These are phyloP conservation scores for Synodontis membranacea DNA, from an alignment of 2,113 vertebrate species.

Conservation along the genomic window DNA sequence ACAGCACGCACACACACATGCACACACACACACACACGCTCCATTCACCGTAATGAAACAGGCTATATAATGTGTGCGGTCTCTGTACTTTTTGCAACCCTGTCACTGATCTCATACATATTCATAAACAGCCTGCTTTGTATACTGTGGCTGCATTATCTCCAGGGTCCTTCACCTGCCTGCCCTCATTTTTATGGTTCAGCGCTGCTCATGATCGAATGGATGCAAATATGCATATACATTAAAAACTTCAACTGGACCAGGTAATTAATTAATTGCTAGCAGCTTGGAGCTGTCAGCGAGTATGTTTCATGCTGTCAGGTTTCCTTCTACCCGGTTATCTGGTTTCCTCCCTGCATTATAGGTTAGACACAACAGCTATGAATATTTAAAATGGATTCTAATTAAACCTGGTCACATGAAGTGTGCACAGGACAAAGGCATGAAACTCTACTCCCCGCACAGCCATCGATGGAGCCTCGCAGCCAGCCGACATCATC, in stretches of 20 bases:
- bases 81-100: conserved; percentile 61
- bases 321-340: conserved; percentile 65
- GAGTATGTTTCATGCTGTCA: conserved; percentile 67
- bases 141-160: conserved; percentile 66
- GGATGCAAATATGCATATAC: conserved; percentile 45
- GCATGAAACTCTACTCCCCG: conserved; percentile 63
- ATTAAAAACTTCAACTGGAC: conserved; percentile 45
- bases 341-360: conserved; percentile 68
- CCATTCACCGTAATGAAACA: conserved; percentile 45
- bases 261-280: conserved; percentile 72
- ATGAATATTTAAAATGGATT: conserved; percentile 79
- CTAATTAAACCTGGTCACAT: conserved; percentile 73
- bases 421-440: conserved; percentile 55
- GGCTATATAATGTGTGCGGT: conserved; percentile 61
- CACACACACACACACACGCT: conserved; percentile 1
- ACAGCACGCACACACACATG: not conserved
- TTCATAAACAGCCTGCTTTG: conserved; percentile 65
- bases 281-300: conserved; percentile 69
- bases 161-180: conserved; percentile 62
- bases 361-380: conserved; percentile 64
- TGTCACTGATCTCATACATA: conserved; percentile 69
- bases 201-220: conserved; percentile 39
- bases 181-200: conserved; percentile 47
- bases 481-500: conserved; percentile 42
- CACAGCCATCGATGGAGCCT: conserved; percentile 54